Evolutionary conservation across 2,797 vertebrate genomes (phyloP).

Genomic region (Halcyon badia): DNA sequence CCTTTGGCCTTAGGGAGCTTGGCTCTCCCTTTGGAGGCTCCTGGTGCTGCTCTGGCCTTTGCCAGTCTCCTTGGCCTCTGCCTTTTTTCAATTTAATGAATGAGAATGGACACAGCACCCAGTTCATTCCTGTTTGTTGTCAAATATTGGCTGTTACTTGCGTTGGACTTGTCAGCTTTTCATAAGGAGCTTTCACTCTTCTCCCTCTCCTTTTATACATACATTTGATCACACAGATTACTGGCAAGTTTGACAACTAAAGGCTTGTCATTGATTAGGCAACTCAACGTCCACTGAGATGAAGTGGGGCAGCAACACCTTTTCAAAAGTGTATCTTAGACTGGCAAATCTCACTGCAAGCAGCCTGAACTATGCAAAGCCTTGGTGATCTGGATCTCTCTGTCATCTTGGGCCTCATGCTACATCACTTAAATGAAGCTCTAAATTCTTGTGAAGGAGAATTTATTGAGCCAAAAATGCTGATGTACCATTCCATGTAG

Average conservation of each 20-base stretch:
- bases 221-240: not conserved
- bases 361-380: not conserved
- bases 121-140: not conserved
- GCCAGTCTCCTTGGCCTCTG: not conserved
- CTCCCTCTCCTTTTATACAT: not conserved
- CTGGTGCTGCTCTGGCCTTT: not conserved
- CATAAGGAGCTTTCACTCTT: not conserved
- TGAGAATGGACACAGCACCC: not conserved
- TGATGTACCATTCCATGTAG: not conserved
- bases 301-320: not conserved
- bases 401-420: not conserved
- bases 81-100: not conserved
- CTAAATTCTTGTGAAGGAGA: not conserved
- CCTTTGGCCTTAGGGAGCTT: not conserved
- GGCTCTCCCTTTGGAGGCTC: not conserved
- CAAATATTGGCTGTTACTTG: not conserved
- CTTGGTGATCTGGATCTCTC: not conserved
- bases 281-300: not conserved
- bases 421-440: not conserved
- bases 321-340: not conserved
- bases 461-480: not conserved
- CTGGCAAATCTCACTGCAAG: not conserved
- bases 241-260: not conserved
- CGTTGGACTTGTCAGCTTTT: not conserved
- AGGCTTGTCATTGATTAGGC: not conserved